Evolutionary conservation across 2,888 invertebrate species (phyloP).

Genomic region (Molanna angustata): DNA sequence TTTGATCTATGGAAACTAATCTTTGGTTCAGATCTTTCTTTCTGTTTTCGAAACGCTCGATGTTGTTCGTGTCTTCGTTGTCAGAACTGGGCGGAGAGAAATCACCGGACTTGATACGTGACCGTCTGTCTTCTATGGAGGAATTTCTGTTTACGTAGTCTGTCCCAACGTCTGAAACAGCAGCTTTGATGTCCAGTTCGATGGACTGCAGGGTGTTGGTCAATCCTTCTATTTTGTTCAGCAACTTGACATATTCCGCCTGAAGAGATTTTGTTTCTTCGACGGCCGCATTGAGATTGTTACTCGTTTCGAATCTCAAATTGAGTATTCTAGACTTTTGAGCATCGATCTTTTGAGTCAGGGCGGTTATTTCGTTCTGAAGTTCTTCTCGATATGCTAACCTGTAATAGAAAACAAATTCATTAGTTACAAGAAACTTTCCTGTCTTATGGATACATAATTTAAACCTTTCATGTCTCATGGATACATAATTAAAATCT

Average conservation of each 20-base stretch:
- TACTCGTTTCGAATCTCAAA: slow-evolving; percentile 63
- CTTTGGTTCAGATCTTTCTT: slow-evolving; percentile 49
- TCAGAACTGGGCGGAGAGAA: slow-evolving; percentile 53
- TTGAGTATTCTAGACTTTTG: slow-evolving; percentile 63
- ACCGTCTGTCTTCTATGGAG: slow-evolving; percentile 53
- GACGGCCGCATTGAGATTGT: slow-evolving; percentile 63
- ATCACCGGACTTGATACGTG: slow-evolving; percentile 46
- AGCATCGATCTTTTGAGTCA: slow-evolving; percentile 63
- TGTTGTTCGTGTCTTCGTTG: slow-evolving; percentile 42
- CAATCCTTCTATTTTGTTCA: slow-evolving; percentile 62
- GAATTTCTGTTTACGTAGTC: slow-evolving; percentile 49
- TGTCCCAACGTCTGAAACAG: slow-evolving; percentile 38
- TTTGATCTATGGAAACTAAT: slow-evolving; percentile 53
- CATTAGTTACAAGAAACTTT: too few species aligned
- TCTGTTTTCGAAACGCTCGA: slow-evolving; percentile 45
- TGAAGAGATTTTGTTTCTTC: slow-evolving; percentile 69
- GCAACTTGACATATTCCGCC: slow-evolving; percentile 54
- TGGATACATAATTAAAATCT: too few species aligned
- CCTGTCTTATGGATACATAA: too few species aligned
- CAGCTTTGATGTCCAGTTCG: slow-evolving; percentile 62
- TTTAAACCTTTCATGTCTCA: too few species aligned
- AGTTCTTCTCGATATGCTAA: slow-evolving; percentile 83
- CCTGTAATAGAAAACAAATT: slow-evolving; percentile 39
- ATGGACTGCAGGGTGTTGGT: slow-evolving; percentile 63
- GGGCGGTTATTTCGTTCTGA: slow-evolving; percentile 68